Conservation (phyloP, 2,113 vertebrate genomes). For the Myanophis thanlyinensis region DNA sequence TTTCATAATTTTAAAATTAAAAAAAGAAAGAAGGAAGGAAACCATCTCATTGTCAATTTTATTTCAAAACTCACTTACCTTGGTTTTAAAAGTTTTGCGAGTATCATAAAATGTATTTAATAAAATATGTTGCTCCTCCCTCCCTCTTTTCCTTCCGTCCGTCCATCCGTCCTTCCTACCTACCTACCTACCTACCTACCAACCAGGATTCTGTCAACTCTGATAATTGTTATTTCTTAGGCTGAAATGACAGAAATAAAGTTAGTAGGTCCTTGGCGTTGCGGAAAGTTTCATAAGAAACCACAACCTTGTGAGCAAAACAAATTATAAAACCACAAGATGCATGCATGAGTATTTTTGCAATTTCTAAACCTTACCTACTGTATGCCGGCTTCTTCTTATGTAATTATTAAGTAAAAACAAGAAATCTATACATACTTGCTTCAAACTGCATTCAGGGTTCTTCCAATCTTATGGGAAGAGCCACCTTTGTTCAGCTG, state of each 20-base stretch:
- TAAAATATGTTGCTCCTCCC: neutral
- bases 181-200: neutral
- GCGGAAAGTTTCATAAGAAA: neutral
- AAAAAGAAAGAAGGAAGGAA: constrained; percentile 9
- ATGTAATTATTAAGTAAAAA: neutral
- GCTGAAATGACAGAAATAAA: neutral
- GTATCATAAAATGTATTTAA: neutral
- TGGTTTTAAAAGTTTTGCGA: constrained; percentile 1
- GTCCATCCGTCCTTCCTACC: no score
- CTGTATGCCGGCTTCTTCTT: neutral
- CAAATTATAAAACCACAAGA: neutral
- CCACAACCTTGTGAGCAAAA: neutral
- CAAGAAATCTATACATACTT: neutral
- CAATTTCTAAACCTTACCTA: neutral
- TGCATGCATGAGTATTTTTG: neutral
- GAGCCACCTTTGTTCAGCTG: neutral
- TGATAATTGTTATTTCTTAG: neutral
- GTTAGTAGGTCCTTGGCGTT: neutral
- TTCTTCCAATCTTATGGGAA: neutral
- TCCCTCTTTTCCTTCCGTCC: no score
- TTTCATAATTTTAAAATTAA: neutral
- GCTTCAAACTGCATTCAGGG: neutral
- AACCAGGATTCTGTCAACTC: neutral
- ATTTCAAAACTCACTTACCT: constrained; percentile 16
- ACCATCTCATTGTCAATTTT: neutral